phyloP scores from a whole-genome alignment of 2,113 vertebrate genomes.

The Ctenomys sociabilis region DNA sequence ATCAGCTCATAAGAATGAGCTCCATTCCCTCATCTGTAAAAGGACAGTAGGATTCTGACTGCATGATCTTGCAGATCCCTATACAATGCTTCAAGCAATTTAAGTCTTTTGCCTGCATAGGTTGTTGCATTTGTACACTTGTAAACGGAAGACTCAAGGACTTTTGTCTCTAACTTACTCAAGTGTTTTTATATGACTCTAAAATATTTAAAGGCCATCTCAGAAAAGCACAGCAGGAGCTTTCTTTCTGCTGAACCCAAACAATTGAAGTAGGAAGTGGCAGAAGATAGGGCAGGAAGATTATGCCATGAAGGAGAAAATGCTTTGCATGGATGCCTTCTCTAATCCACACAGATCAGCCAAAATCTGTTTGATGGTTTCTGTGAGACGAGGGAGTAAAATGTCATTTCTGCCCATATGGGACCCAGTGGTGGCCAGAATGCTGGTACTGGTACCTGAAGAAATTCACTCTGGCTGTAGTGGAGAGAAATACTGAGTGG shows the following conservation, averaged over 20 bases:
- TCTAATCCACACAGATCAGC: not conserved
- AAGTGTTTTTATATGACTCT: slow-evolving; percentile 34
- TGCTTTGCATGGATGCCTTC: not conserved
- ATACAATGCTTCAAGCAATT: not conserved
- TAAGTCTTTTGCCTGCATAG: not conserved
- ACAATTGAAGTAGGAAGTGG: not conserved
- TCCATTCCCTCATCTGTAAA: not conserved
- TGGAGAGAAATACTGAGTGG: not conserved
- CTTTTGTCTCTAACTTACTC: slow-evolving; percentile 31
- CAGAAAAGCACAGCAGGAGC: slow-evolving; percentile 50
- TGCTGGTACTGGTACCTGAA: not conserved
- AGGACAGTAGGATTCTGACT: not conserved
- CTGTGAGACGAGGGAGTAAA: not conserved
- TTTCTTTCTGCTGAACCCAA: not conserved
- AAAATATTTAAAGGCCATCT: slow-evolving; percentile 33
- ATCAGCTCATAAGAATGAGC: not conserved
- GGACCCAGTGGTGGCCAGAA: not conserved
- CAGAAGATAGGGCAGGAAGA: not conserved
- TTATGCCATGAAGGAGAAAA: slow-evolving; percentile 3
- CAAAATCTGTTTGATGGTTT: not conserved
- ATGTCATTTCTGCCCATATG: not conserved
- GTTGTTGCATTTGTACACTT: not conserved
- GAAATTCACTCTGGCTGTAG: not conserved
- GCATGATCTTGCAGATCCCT: not conserved
- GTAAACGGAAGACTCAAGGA: not conserved